Percentiles rank a stretch among this genome's conserved stretches.
phyloP scores from a whole-genome alignment of 2,888 invertebrate species.

The Eustalomyia histrio region DNA sequence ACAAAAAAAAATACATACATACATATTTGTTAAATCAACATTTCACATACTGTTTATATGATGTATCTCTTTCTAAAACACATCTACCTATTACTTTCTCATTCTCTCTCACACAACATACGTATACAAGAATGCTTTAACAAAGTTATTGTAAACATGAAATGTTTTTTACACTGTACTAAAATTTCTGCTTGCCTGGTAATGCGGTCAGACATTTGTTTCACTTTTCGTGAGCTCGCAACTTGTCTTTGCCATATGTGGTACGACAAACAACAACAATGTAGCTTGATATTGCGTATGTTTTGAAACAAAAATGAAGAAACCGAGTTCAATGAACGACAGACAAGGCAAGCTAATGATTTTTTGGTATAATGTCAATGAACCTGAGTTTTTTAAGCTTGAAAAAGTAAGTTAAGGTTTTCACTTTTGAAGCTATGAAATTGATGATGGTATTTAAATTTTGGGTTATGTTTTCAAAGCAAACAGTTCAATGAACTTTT shows the following conservation, averaged over 20 bases:
- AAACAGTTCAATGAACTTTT: constrained; percentile 38
- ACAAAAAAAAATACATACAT: neutral
- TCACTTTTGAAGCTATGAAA: constrained; percentile 14
- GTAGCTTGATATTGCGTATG: neutral
- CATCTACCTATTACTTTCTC: neutral
- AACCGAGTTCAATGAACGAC: constrained; percentile 24
- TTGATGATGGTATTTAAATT: neutral
- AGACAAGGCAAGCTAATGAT: too few species aligned
- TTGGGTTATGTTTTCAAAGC: neutral
- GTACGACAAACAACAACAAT: constrained; percentile 57
- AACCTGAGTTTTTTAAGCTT: constrained; percentile 9
- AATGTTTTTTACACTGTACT: constrained; percentile 32
- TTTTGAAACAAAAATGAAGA: constrained; percentile 39
- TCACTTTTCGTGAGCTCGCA: constrained; percentile 74
- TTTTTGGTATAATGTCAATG: constrained; percentile 27
- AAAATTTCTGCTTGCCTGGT: constrained; percentile 67
- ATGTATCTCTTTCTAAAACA: constrained; percentile 16
- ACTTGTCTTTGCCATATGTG: constrained; percentile 60
- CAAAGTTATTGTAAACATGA: constrained; percentile 41
- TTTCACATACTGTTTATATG: constrained; percentile 26
- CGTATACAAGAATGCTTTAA: constrained; percentile 16
- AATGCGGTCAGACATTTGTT: constrained; percentile 74
- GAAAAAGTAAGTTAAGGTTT: constrained; percentile 13
- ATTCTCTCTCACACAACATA: neutral
- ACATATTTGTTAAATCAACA: constrained; percentile 3